Percentiles rank a stretch among this genome's conserved stretches.
These are phyloP conservation scores for Odocoileus virginianus DNA, from an alignment of 2,113 vertebrate genomes.

Conservation along the genomic window DNA sequence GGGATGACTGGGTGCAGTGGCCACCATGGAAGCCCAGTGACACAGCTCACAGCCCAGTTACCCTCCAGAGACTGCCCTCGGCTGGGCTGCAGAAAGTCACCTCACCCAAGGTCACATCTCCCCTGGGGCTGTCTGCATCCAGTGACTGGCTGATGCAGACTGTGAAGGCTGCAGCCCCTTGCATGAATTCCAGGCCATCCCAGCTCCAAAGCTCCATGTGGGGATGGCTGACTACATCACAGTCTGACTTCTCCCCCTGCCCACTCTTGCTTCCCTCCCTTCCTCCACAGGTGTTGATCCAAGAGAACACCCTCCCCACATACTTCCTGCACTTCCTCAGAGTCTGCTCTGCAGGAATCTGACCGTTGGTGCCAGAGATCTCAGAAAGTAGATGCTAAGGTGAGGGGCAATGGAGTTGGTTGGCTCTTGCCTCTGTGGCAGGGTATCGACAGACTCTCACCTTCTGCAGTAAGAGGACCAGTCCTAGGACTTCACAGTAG, in stretches of 20 bases:
- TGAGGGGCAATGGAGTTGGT: not conserved
- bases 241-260: not conserved
- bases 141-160: not conserved
- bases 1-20: rapidly evolving
- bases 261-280: not conserved
- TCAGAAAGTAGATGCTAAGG: not conserved
- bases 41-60: not conserved
- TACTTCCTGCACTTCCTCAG: not conserved
- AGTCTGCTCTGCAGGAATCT: not conserved
- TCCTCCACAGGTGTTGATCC: not conserved
- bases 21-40: rapidly evolving
- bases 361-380: not conserved
- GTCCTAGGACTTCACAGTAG: not conserved
- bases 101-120: not conserved
- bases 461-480: not conserved
- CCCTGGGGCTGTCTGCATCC: not conserved
- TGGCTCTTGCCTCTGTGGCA: not conserved
- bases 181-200: not conserved
- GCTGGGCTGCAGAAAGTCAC: not conserved
- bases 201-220: not conserved
- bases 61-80: not conserved
- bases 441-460: not conserved
- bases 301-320: not conserved
- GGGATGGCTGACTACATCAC: not conserved
- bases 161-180: not conserved